phyloP scores from a whole-genome alignment of 2,888 invertebrate species.

The Meliscaeva auricollis region DNA sequence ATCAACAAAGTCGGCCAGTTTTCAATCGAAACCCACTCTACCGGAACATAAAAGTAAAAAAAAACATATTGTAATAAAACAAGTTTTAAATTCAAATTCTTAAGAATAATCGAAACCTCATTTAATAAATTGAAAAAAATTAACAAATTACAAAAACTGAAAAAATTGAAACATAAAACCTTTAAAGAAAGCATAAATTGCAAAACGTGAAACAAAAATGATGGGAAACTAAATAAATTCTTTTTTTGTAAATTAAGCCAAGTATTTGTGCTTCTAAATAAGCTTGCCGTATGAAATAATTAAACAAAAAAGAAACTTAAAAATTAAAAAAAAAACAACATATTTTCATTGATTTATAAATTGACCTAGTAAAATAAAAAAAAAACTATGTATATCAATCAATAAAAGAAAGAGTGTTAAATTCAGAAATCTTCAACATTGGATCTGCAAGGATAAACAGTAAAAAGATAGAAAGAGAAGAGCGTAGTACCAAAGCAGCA shows the following conservation, averaged over 20 bases:
- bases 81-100: conserved; percentile 1
- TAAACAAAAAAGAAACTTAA: too few relatives aligned
- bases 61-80: neutral
- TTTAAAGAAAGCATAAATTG: too few relatives aligned
- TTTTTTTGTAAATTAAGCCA: too few relatives aligned
- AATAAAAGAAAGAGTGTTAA: neutral
- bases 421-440: too few relatives aligned
- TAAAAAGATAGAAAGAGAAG: conserved; percentile 1
- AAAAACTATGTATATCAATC: neutral
- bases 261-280: too few relatives aligned
- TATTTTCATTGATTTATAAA: neutral
- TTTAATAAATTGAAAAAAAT: neutral
- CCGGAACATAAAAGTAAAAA: neutral
- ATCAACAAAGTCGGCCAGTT: neutral
- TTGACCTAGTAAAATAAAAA: neutral
- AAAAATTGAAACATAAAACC: neutral
- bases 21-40: conserved; percentile 5
- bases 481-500: conserved; percentile 6
- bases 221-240: neutral
- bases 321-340: too few relatives aligned
- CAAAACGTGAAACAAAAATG: conserved; percentile 1
- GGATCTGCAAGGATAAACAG: neutral
- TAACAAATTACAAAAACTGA: neutral
- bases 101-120: neutral
- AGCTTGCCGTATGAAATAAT: too few relatives aligned